Conservation (phyloP, 2,888 invertebrate genomes). For the Drosophila nr. medialis region DNA sequence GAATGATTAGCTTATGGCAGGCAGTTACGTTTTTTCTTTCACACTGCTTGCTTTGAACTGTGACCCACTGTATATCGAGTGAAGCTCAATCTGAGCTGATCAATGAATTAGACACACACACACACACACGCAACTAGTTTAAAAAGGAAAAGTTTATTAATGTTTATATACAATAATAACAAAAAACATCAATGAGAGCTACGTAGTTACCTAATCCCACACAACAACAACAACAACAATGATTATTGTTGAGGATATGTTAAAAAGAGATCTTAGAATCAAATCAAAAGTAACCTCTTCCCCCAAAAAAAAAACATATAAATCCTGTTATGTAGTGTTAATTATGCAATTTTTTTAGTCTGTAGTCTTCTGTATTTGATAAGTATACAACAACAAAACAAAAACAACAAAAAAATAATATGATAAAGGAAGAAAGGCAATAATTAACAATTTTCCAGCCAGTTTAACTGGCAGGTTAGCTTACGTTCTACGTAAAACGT, state of each 20-base stretch:
- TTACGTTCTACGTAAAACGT: constrained; percentile 35
- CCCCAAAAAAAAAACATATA: constrained; percentile 8
- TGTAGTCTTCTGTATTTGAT: constrained; percentile 40
- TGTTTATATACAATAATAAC: constrained; percentile 20
- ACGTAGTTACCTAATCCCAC: constrained; percentile 84
- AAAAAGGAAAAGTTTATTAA: constrained; percentile 9
- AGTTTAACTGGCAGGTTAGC: constrained; percentile 64
- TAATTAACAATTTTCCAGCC: constrained; percentile 50
- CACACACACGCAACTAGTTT: constrained; percentile 24
- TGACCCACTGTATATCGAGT: too few species aligned
- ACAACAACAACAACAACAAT: constrained; percentile 28
- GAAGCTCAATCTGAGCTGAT: constrained; percentile 20
- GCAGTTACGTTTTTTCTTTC: too few species aligned
- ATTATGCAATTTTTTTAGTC: constrained; percentile 71
- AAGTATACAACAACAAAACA: constrained; percentile 22
- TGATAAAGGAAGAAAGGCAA: constrained; percentile 3
- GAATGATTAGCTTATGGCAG: too few species aligned
- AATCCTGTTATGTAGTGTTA: constrained; percentile 77
- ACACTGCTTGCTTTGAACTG: too few species aligned
- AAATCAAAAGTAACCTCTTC: constrained; percentile 12
- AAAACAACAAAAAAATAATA: not conserved
- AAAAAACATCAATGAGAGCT: constrained; percentile 73
- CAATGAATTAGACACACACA: not conserved
- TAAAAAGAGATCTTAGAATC: constrained; percentile 20
- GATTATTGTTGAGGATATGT: constrained; percentile 13